Evolutionary conservation across 2,888 invertebrate species (phyloP), one percentile per base, ranked within the genome.

Genomic region (Drosophila antonietae): DNA sequence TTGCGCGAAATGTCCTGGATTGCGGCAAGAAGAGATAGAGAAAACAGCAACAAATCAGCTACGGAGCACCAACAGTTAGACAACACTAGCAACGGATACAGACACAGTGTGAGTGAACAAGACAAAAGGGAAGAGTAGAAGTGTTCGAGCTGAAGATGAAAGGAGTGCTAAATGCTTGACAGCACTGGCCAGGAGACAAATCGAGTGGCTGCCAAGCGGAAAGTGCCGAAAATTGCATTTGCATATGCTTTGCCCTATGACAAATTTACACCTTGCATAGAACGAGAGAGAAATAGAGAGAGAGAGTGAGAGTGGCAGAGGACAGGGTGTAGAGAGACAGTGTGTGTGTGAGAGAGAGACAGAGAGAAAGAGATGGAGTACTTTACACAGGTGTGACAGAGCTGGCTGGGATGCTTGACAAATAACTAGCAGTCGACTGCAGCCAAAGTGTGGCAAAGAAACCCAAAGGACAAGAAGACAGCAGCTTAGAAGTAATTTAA

Each of bases 1-100:
- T 96, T 95, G 73, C 94, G 95, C 33, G 95, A 94, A 56, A 96
- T 94, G 81, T 96, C 96, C 96, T 96, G 93, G 53, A 60, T 53
- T 23, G 9, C 41, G 46, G 20, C 39, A 12, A 10, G 28, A 15
- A 14, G 53, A 60, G 35, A 39, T 3, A 55, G 39, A 51, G 41
- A 47, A 37, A 31, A 44, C 39, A 28, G 39, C 41, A 20, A 44
- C 56, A 77, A 53, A 62, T 73, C 46, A 60, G 52, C 18, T 15
- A 47, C 28, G 39, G 47, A 44, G 35, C 53, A 4, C 18, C 47
- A 33, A 35, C 74, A 72, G 55, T 41, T 14, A 23, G 23, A 60
- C 58, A 71, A 56, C 44, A 57, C 66, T 37, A 23, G 66, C 33
- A 46, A 68, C 18, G 51, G 47, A 31, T 10, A 39, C 59, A 35